A percentile compares a stretch with the other conserved stretches of the same genome.
Evolutionary conservation across 2,888 invertebrate genomes (phyloP).

Genomic region (Andrena trimmerana): DNA sequence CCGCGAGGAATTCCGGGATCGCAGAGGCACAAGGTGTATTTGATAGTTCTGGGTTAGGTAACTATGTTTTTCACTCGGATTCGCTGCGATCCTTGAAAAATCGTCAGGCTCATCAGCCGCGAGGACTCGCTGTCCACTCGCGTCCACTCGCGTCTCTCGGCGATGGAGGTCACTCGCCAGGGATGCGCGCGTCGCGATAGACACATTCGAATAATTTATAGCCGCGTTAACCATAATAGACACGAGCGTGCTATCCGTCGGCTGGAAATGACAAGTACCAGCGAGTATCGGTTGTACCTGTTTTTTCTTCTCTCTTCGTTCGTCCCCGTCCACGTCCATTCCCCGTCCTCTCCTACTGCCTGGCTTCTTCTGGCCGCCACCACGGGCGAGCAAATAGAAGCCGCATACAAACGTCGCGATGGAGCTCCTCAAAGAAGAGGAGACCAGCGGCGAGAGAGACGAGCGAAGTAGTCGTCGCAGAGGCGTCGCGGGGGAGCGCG

Average conservation of each 20-base stretch:
- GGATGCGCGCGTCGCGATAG: conserved; percentile 54
- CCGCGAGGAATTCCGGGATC: too few relatives aligned
- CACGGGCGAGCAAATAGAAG: conserved; percentile 46
- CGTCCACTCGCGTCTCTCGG: conserved; percentile 11
- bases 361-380: conserved; percentile 20
- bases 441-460: not conserved
- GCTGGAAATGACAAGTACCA: conserved; percentile 58
- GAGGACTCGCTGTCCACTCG: not conserved
- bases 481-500: conserved; percentile 11
- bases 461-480: conserved; percentile 8
- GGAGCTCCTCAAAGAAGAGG: conserved; percentile 6
- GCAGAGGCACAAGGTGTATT: too few relatives aligned
- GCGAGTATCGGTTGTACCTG: conserved; percentile 53
- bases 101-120: not conserved
- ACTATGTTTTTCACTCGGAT: too few relatives aligned
- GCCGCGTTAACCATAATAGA: conserved; percentile 65
- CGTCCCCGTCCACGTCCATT: conserved; percentile 28
- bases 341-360: conserved; percentile 49
- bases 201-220: conserved; percentile 67
- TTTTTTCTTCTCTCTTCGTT: conserved; percentile 35
- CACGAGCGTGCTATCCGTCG: conserved; percentile 57
- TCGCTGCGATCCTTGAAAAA: too few relatives aligned
- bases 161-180: conserved; percentile 47
- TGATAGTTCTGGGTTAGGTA: too few relatives aligned
- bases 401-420: conserved; percentile 22